phyloP scores from a whole-genome alignment of 2,797 vertebrate genomes.

The Spea hammondii region DNA sequence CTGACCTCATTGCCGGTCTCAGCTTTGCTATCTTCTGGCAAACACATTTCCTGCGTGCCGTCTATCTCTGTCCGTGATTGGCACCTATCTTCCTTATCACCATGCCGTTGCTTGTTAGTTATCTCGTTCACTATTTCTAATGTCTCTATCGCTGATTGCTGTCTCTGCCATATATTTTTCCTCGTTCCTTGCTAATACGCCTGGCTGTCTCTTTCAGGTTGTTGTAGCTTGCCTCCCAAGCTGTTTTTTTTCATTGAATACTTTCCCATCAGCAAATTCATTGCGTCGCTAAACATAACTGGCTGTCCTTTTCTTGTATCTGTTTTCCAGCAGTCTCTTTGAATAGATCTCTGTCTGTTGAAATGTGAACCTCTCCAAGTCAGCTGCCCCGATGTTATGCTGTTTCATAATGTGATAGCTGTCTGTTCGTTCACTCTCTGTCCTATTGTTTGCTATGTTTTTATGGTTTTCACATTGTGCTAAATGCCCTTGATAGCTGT shows the following conservation, averaged over 20 bases:
- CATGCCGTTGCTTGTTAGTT: slow-evolving; percentile 26
- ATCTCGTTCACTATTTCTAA: slow-evolving; percentile 21
- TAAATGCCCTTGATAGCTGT: slow-evolving; percentile 48
- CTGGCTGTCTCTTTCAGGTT: neutral
- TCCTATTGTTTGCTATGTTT: slow-evolving; percentile 30
- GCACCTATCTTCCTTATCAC: slow-evolving; percentile 42
- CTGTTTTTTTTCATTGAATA: slow-evolving; percentile 28
- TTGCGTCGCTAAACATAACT: slow-evolving; percentile 26
- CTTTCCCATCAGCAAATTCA: slow-evolving; percentile 29
- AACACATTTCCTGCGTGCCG: slow-evolving; percentile 3
- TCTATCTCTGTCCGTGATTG: slow-evolving; percentile 30
- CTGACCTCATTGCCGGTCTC: neutral
- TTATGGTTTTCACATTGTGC: slow-evolving; percentile 32
- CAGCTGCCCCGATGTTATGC: slow-evolving; percentile 28
- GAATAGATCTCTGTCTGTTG: slow-evolving; percentile 1
- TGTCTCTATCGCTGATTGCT: slow-evolving; percentile 29
- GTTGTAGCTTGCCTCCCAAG: slow-evolving; percentile 9
- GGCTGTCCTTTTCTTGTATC: slow-evolving; percentile 7
- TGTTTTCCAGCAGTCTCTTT: slow-evolving; percentile 13
- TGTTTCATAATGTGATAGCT: slow-evolving; percentile 28
- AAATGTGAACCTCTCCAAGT: slow-evolving; percentile 12
- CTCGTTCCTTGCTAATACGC: neutral
- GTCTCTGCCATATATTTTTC: slow-evolving; percentile 19
- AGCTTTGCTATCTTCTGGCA: neutral
- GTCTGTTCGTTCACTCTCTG: slow-evolving; percentile 7